These are phyloP conservation scores for Scaeva pyrastri DNA, from an alignment of 2,888 invertebrate species.

Conservation along the genomic window DNA sequence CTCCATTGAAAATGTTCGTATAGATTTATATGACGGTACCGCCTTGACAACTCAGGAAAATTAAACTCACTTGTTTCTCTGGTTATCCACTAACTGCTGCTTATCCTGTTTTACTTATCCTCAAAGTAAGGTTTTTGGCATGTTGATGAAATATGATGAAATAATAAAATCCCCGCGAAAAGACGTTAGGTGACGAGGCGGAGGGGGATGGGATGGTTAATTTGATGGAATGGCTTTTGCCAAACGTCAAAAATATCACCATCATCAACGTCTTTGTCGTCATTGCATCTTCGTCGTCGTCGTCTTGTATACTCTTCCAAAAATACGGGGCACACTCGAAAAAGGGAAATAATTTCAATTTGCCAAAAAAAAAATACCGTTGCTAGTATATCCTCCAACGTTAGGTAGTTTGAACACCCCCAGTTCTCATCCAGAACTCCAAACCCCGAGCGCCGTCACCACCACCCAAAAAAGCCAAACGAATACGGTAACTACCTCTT, in stretches of 20 bases:
- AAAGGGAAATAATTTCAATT: conserved; percentile 65
- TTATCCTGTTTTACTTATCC: conserved; percentile 52
- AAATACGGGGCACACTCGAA: conserved; percentile 34
- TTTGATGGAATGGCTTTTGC: conserved; percentile 69
- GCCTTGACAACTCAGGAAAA: conserved; percentile 16
- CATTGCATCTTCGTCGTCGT: neutral
- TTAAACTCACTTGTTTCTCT: conserved; percentile 56
- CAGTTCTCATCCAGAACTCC: neutral
- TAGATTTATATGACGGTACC: no score
- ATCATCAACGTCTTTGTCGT: conserved; percentile 27
- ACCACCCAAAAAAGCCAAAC: conserved; percentile 15
- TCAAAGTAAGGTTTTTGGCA: conserved; percentile 11
- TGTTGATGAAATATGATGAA: conserved; percentile 57
- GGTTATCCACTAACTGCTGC: conserved; percentile 70
- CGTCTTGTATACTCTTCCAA: conserved; percentile 3
- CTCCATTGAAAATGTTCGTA: neutral
- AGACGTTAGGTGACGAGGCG: neutral
- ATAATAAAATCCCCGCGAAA: conserved; percentile 49
- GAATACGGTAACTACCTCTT: conserved; percentile 35
- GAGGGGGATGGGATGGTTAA: conserved; percentile 15
- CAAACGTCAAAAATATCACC: conserved; percentile 51
- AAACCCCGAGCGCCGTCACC: no score
- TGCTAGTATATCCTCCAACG: conserved; percentile 28
- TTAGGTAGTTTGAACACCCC: conserved; percentile 15
- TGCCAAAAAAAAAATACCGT: conserved; percentile 17